Evolutionary conservation across 2,888 invertebrate species (phyloP), one percentile per base, ranked within the genome.

Genomic region (Meiosimyza decipiens): DNA sequence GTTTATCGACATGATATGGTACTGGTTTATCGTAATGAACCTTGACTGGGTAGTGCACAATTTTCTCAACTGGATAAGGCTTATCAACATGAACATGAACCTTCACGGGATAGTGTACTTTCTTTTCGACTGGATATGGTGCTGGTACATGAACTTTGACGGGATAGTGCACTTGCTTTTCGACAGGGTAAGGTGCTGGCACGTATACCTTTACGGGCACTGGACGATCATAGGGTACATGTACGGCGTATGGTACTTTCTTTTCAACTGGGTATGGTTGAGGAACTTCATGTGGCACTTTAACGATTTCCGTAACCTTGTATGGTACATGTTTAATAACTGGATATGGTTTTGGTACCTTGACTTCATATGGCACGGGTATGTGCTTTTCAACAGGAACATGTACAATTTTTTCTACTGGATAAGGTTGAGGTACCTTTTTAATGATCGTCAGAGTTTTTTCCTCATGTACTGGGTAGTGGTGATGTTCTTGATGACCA

Each of bases 231-330:
- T 94, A 91, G 82, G 92, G 92, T 50, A 92, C 91, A 84, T 88
- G 92, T 62, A 93, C 92, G 79, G 93, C 91, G 76, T 93, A 92
- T 83, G 92, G 93, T 65, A 94, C 91, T 88, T 90, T 90, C 88
- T 92, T 93, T 85, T 92, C 92, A 79, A 93, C 93, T 82, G 94
- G 94, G 88, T 94, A 94, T 80, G 93, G 93, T 80, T 91, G 90
- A 79, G 94, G 93, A 75, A 94, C 91, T 82, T 93, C 93, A 75
- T 93, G 92, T 77, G 93, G 93, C 73, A 94, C 93, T 85, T 94
- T 93, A 67, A 94, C 91, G 88, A 90, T 90, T 86, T 93, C 93
- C 88, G 93, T 93, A 77, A 94, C 93, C 69, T 92, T 92, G 82
- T 91, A 90, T 59, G 93, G 93, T 78, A 91, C 88, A 85, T 90